These are phyloP conservation scores for Salvelinus namaycush DNA, from an alignment of 2,113 vertebrate species.

Conservation along the genomic window DNA sequence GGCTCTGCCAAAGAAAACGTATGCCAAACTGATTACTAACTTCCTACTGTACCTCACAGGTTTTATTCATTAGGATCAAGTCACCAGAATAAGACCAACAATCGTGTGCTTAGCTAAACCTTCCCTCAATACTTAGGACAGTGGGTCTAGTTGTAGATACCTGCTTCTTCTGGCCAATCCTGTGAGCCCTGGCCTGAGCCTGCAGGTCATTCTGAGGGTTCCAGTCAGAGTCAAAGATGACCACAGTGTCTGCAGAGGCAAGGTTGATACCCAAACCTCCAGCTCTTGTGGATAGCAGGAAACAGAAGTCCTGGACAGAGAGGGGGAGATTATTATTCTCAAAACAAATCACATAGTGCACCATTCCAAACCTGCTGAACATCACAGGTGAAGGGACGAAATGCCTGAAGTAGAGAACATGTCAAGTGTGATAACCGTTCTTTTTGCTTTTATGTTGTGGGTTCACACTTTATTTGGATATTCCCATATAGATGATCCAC, in stretches of 20 bases:
- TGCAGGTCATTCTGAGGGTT: constrained; percentile 99
- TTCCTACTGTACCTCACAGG: not conserved
- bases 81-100: not conserved
- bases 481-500: too few relatives aligned
- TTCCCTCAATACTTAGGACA: too few relatives aligned
- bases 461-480: too few relatives aligned
- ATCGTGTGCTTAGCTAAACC: too few relatives aligned
- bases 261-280: constrained; percentile 96
- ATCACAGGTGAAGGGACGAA: too few relatives aligned
- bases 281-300: constrained; percentile 94
- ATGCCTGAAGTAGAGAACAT: too few relatives aligned
- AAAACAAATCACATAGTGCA: not conserved
- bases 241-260: constrained; percentile 97
- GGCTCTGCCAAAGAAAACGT: too few relatives aligned
- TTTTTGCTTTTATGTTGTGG: too few relatives aligned
- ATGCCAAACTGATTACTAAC: not conserved
- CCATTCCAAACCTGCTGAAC: not conserved
- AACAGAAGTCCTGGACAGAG: constrained; percentile 90
- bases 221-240: constrained; percentile 99
- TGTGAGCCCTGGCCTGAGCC: constrained; percentile 95
- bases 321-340: not conserved
- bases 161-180: constrained; percentile 99
- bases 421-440: too few relatives aligned
- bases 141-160: constrained; percentile 53
- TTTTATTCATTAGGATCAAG: not conserved